Evolutionary conservation across 2,888 invertebrate genomes (phyloP).

Genomic region (Tinea trinotella): DNA sequence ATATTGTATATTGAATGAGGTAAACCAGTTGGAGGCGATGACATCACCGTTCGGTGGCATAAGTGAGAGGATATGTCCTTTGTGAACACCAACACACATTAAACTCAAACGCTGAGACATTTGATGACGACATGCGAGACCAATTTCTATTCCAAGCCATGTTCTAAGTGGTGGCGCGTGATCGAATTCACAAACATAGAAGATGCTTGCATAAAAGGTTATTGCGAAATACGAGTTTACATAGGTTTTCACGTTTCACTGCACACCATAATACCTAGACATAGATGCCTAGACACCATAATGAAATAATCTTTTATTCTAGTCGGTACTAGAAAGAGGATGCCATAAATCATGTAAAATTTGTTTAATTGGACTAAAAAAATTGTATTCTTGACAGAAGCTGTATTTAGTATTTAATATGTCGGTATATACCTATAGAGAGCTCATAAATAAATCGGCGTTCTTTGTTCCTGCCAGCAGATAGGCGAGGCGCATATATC

Average conservation of each 20-base stretch:
- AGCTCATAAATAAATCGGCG: slow-evolving; percentile 9
- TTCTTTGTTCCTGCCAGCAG: slow-evolving; percentile 8
- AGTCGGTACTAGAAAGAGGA: no score
- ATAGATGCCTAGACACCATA: no score
- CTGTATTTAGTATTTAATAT: neutral
- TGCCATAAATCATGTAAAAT: neutral
- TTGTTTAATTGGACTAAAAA: neutral
- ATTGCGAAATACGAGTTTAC: slow-evolving; percentile 4
- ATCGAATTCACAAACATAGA: slow-evolving; percentile 2
- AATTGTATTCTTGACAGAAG: neutral
- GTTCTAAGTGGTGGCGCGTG: slow-evolving; percentile 9
- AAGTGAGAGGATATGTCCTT: slow-evolving; percentile 54
- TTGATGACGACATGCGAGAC: slow-evolving; percentile 14
- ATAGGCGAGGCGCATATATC: slow-evolving; percentile 12
- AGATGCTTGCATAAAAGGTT: neutral
- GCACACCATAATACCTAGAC: no score
- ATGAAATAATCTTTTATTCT: no score
- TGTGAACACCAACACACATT: slow-evolving; percentile 27
- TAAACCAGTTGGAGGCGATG: slow-evolving; percentile 64
- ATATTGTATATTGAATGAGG: slow-evolving; percentile 43
- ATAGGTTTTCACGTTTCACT: neutral
- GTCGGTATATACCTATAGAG: neutral
- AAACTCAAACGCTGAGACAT: neutral
- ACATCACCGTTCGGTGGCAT: slow-evolving; percentile 62
- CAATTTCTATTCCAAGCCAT: slow-evolving; percentile 10